A percentile compares a stretch with the other conserved stretches of the same genome.
phyloP scores from a whole-genome alignment of 2,113 vertebrate species.

The Ramphastos sulfuratus region DNA sequence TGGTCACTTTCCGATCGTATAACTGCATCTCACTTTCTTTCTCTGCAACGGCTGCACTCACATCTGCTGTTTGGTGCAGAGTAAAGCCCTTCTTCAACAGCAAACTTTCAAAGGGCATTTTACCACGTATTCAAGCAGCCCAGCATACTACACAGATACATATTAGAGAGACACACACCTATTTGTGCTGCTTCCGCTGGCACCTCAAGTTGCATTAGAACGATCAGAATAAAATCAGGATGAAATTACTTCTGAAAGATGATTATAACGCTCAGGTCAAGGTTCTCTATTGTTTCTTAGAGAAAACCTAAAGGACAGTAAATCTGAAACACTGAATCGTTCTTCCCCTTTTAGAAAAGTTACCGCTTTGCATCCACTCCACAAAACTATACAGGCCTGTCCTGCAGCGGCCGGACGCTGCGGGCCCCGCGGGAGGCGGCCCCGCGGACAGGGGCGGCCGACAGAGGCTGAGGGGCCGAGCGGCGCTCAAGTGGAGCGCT shows the following conservation, averaged over 20 bases:
- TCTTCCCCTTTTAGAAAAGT: neutral
- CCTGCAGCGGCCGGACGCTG: neutral
- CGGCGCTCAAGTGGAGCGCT: neutral
- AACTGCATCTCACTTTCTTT: neutral
- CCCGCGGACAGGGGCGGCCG: too few relatives aligned
- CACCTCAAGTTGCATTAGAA: neutral
- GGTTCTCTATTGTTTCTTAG: neutral
- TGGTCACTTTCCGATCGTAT: rapidly evolving
- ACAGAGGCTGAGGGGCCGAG: neutral
- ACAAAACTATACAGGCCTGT: neutral
- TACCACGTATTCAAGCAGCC: neutral
- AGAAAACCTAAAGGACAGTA: neutral
- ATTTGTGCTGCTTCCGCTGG: neutral
- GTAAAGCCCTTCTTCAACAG: rapidly evolving
- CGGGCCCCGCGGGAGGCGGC: too few relatives aligned
- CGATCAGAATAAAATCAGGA: neutral
- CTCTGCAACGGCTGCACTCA: neutral
- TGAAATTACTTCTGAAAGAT: neutral
- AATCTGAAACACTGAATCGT: neutral
- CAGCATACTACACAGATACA: rapidly evolving
- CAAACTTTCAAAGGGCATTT: neutral
- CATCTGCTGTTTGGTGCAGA: neutral
- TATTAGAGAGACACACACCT: neutral
- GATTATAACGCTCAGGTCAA: neutral
- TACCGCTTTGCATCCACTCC: neutral